These are phyloP conservation scores for Pseudomugil gertrudae DNA, from an alignment of 2,797 vertebrate species.

Conservation along the genomic window DNA sequence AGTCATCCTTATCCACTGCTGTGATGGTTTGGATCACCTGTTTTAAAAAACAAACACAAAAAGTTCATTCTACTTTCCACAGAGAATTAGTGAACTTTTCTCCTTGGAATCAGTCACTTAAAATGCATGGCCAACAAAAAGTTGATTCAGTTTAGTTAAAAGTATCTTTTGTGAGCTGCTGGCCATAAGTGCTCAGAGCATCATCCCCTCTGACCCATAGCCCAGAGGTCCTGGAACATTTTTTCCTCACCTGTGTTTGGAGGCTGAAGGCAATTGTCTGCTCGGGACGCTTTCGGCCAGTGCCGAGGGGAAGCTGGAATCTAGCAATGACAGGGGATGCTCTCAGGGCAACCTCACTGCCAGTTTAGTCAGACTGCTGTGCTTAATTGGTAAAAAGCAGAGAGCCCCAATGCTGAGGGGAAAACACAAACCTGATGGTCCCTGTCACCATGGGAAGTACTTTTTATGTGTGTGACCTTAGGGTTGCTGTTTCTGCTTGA, in stretches of 20 bases:
- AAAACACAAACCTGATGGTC: slow-evolving; percentile 22
- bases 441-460: slow-evolving; percentile 13
- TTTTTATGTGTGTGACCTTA: slow-evolving; percentile 33
- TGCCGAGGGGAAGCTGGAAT: slow-evolving; percentile 9
- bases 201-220: slow-evolving; percentile 26
- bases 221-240: slow-evolving; percentile 6
- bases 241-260: slow-evolving; percentile 1
- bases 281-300: slow-evolving; percentile 3
- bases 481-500: not conserved
- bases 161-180: slow-evolving; percentile 30
- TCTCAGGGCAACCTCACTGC: slow-evolving; percentile 39
- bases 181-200: slow-evolving; percentile 21
- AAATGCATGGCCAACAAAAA: too few species aligned
- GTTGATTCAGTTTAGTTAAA: not conserved
- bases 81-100: slow-evolving; percentile 8
- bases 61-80: slow-evolving; percentile 13
- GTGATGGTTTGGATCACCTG: slow-evolving; percentile 95
- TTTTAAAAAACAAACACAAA: slow-evolving; percentile 21
- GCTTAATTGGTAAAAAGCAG: slow-evolving; percentile 61
- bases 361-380: slow-evolving; percentile 54
- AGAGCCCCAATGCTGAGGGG: too few species aligned
- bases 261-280: not conserved
- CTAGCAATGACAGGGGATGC: slow-evolving; percentile 29
- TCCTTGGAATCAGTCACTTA: slow-evolving; percentile 1
- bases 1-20: slow-evolving; percentile 94